These are phyloP conservation scores for Shinisaurus crocodilurus DNA, from an alignment of 2,113 vertebrate species.

Conservation along the genomic window DNA sequence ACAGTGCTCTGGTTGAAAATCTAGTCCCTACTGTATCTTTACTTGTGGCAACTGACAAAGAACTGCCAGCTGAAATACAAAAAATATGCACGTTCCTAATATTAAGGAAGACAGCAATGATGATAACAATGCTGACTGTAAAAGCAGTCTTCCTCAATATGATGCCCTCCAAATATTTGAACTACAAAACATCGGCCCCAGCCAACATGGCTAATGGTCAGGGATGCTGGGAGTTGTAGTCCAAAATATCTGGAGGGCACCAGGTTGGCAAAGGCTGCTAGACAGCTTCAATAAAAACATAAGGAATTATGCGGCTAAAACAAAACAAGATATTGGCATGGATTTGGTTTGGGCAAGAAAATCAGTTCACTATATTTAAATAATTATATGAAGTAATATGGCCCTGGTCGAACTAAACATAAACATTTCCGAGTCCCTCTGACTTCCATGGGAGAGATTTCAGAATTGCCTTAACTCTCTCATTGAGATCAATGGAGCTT, in stretches of 20 bases:
- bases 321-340: neutral
- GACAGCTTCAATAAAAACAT: neutral
- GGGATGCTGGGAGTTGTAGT: no score
- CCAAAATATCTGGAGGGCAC: no score
- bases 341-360: neutral
- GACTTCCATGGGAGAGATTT: neutral
- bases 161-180: no score
- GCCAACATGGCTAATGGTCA: no score
- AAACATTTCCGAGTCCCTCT: neutral
- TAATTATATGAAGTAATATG: neutral
- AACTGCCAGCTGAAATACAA: neutral
- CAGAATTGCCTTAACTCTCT: neutral
- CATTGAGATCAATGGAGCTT: neutral
- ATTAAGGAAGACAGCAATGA: no score
- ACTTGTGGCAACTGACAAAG: neutral
- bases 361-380: neutral
- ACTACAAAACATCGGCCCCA: no score
- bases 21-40: neutral
- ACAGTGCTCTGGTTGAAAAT: neutral
- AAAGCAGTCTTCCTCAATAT: no score
- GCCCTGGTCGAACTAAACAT: neutral
- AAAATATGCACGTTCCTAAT: neutral
- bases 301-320: neutral
- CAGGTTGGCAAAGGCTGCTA: no score
- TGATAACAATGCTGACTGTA: no score